Conservation (phyloP, 64 coral and sea anemone species). For the Montipora sp. region DNA sequence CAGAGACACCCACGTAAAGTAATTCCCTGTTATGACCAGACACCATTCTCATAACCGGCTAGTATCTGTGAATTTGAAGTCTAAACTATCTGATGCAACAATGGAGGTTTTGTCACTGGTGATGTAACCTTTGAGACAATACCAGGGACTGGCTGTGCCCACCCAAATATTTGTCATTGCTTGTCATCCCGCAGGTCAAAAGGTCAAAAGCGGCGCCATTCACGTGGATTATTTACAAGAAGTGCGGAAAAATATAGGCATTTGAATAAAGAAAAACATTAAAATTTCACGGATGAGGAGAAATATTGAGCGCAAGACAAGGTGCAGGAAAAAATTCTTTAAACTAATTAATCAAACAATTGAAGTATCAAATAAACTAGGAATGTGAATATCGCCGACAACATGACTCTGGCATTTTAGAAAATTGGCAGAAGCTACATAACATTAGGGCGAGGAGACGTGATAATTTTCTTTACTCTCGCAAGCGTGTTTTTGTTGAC, state of each 20-base stretch:
- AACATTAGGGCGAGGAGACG: background rate
- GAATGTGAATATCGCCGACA: too few relatives aligned
- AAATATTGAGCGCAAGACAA: background rate
- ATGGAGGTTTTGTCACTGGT: slow-evolving; percentile 2
- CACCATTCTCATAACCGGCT: too few relatives aligned
- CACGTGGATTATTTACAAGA: background rate
- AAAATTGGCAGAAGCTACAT: too few relatives aligned
- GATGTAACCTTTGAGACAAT: background rate
- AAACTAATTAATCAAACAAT: background rate
- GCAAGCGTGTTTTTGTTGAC: background rate
- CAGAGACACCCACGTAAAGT: too few relatives aligned
- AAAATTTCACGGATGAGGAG: background rate
- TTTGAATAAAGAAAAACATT: background rate
- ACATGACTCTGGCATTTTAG: too few relatives aligned
- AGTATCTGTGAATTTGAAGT: background rate
- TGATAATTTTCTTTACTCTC: slow-evolving; percentile 3
- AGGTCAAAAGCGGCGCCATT: background rate
- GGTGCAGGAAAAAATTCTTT: too few relatives aligned
- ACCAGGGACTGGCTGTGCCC: background rate
- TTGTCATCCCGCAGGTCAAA: background rate
- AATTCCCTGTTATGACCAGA: too few relatives aligned
- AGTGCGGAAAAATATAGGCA: background rate
- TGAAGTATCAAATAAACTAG: too few relatives aligned
- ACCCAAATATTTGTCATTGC: background rate
- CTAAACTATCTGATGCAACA: background rate